Percentiles rank a stretch among this genome's conserved stretches.
Evolutionary conservation across 2,113 vertebrate species (phyloP).

Genomic region (Microtus oregoni): DNA sequence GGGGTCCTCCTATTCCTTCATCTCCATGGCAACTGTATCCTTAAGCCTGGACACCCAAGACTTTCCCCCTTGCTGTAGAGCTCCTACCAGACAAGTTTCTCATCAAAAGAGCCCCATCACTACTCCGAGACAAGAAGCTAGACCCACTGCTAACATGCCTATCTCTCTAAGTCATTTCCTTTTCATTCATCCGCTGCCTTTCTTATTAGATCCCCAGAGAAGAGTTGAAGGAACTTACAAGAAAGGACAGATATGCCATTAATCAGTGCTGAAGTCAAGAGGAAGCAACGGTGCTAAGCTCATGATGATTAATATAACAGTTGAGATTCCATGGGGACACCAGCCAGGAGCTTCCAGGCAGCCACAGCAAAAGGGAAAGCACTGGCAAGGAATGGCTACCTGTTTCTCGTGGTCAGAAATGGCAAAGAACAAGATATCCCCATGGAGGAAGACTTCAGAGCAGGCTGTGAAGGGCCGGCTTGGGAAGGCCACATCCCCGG

Average conservation of each 20-base stretch:
- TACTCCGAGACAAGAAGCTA: neutral
- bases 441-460: neutral
- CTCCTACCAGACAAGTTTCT: neutral
- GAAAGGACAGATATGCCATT: slow-evolving; percentile 6
- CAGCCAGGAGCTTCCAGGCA: slow-evolving; percentile 32
- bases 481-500: neutral
- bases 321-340: neutral
- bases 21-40: neutral
- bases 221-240: slow-evolving; percentile 17
- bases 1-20: neutral
- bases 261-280: slow-evolving; percentile 19
- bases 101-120: neutral
- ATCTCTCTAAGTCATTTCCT: slow-evolving; percentile 3
- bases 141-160: neutral
- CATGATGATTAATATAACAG: neutral
- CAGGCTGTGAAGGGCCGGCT: neutral
- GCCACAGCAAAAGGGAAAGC: neutral
- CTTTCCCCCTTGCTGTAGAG: neutral
- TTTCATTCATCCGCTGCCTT: slow-evolving; percentile 45
- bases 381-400: neutral
- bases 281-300: neutral
- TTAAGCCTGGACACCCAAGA: neutral
- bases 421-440: neutral
- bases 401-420: neutral
- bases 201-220: slow-evolving; percentile 17